Base-by-base conservation (phyloP, 2,888 invertebrate species). In the Gandaritis pyraliata region DNA sequence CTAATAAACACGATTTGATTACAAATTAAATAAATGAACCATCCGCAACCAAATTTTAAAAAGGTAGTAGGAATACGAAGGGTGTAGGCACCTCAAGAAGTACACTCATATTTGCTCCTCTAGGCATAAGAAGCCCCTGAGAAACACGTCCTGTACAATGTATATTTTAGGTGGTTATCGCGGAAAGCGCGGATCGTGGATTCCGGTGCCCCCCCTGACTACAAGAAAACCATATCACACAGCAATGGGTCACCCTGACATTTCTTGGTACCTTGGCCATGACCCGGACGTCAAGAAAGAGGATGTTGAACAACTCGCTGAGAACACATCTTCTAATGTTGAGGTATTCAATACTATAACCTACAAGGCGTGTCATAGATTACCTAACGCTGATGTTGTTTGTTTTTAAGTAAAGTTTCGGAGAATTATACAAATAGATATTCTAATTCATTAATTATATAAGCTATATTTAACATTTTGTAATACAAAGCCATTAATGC, bases 261-360 rank as follows among this genome's bases (percentile, higher is more conserved):
- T 85, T 5, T 85, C 88, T 1, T 91, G 91, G 91, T 90, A 93
- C 91, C 60, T 94, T 83, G 76, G 94, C 86, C 72, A 85, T 68
- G 78, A 92, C 73, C 86, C 93, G 72, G 81, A 90, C 73, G 65
- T 90, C 81, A 85, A 93, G 81, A 72, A 79, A 76, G 92, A 95
- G 81, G 86, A 93, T 77, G 74, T 89, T 53, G 86, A 90, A 48
- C 83, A 87, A 13, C 73, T 85, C 5, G 69, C 72, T n/a, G 87
- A 87, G 41, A 73, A 68, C 64, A 73, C 80, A 62, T 73, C 81
- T 29, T 79, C 88, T 33, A 83, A 83, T 53, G 90, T 91, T 39
- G 90, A 91, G 86, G 90, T 90, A 76, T 58, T 58, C 50, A 45
- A 61, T 51, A 48, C n/a, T 56, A 64, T 59, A 43, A 55, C 52